Conservation (phyloP, 2,113 vertebrate species). For the Indicator maculatus region DNA sequence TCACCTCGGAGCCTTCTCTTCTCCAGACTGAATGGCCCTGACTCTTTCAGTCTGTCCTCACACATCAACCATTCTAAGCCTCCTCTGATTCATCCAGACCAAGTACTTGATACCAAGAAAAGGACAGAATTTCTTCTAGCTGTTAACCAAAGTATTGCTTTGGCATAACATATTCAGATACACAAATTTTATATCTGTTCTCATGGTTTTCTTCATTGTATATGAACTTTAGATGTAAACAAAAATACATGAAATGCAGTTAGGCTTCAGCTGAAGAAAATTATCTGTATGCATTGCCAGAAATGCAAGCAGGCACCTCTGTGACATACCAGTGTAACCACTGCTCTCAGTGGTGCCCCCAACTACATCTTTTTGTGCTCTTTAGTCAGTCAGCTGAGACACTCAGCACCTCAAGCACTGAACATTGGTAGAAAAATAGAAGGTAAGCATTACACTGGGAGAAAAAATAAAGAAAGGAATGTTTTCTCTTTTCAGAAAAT, state of each 20-base stretch:
- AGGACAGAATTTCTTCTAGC: not conserved
- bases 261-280: not conserved
- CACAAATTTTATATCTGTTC: not conserved
- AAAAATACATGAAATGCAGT: not conserved
- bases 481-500: not conserved
- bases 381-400: not conserved
- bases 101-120: not conserved
- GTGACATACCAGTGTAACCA: accelerated
- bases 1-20: too few species aligned
- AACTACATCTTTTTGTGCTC: not conserved
- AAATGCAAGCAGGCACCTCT: not conserved
- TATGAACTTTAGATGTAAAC: not conserved
- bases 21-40: too few species aligned
- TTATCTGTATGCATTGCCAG: not conserved
- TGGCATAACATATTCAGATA: not conserved
- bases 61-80: not conserved
- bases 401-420: not conserved
- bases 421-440: not conserved
- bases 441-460: not conserved
- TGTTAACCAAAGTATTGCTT: not conserved
- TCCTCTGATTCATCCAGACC: not conserved
- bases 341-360: not conserved
- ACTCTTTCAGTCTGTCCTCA: too few species aligned
- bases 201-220: not conserved
- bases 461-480: not conserved